phyloP scores from a whole-genome alignment of 2,797 vertebrate species.

The Kryptolebias ocellatus region DNA sequence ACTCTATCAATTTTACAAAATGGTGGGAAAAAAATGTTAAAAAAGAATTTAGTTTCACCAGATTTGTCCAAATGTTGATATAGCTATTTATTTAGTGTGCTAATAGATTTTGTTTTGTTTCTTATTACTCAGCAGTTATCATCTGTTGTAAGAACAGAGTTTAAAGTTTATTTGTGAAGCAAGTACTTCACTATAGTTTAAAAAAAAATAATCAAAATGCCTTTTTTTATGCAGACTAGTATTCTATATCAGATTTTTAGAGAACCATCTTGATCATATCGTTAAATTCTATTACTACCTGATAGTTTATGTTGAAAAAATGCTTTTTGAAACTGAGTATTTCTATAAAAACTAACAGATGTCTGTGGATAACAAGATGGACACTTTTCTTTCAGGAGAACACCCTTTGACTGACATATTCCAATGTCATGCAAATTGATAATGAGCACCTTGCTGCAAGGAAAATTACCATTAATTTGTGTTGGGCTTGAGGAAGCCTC shows the following conservation, averaged over 20 bases:
- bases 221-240: not conserved
- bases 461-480: slow-evolving; percentile 70
- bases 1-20: too few species aligned
- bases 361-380: slow-evolving; percentile 39
- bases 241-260: not conserved
- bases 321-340: slow-evolving; percentile 13
- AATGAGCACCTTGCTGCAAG: slow-evolving; percentile 54
- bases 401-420: slow-evolving; percentile 54
- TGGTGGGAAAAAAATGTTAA: too few species aligned
- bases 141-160: not conserved
- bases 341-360: slow-evolving; percentile 15
- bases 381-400: slow-evolving; percentile 31
- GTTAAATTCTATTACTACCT: slow-evolving; percentile 11
- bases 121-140: not conserved
- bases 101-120: not conserved
- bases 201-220: not conserved
- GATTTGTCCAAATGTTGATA: too few species aligned
- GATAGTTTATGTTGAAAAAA: slow-evolving; percentile 1
- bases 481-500: slow-evolving; percentile 55
- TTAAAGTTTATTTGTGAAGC: not conserved
- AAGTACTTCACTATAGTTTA: not conserved
- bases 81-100: too few species aligned
- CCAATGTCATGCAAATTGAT: slow-evolving; percentile 59
- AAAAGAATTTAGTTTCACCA: too few species aligned
- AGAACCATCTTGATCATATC: not conserved